Percentiles rank a stretch among this genome's conserved stretches.
Evolutionary conservation across 1,140 invertebrate genomes (phyloP).

Genomic region (Idris sp.): DNA sequence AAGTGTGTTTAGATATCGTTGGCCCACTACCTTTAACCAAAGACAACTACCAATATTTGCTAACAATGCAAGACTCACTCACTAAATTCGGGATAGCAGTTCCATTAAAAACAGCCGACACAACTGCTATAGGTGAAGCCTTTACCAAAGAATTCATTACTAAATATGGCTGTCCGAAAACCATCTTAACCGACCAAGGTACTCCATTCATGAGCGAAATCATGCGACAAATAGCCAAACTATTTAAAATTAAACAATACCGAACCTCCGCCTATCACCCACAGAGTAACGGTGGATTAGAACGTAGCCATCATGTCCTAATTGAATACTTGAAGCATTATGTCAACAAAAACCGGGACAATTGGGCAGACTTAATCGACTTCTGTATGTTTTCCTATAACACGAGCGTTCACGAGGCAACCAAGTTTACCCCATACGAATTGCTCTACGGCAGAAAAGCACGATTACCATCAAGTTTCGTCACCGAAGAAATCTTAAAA

Average conservation of each 20-base stretch:
- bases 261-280: slow-evolving; percentile 9
- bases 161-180: too few species aligned
- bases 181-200: slow-evolving; percentile 30
- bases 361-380: slow-evolving; percentile 69
- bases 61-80: too few species aligned
- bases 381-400: slow-evolving; percentile 51
- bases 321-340: slow-evolving; percentile 64
- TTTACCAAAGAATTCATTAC: not conserved
- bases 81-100: slow-evolving; percentile 1
- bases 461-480: slow-evolving; percentile 1
- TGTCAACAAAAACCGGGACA: slow-evolving; percentile 28
- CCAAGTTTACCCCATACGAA: slow-evolving; percentile 55
- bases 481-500: not conserved
- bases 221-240: slow-evolving; percentile 26
- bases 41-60: not conserved
- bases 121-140: not conserved
- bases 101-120: not conserved
- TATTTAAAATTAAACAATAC: slow-evolving; percentile 26
- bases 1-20: not conserved
- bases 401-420: slow-evolving; percentile 62
- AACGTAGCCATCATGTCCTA: slow-evolving; percentile 69
- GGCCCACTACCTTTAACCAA: not conserved
- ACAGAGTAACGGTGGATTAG: slow-evolving; percentile 66
- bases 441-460: slow-evolving; percentile 35
- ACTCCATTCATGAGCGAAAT: slow-evolving; percentile 32